Percentiles rank a stretch among this genome's conserved stretches.
Evolutionary conservation across 2,113 vertebrate genomes (phyloP).

Genomic region (Neolamprologus brichardi): DNA sequence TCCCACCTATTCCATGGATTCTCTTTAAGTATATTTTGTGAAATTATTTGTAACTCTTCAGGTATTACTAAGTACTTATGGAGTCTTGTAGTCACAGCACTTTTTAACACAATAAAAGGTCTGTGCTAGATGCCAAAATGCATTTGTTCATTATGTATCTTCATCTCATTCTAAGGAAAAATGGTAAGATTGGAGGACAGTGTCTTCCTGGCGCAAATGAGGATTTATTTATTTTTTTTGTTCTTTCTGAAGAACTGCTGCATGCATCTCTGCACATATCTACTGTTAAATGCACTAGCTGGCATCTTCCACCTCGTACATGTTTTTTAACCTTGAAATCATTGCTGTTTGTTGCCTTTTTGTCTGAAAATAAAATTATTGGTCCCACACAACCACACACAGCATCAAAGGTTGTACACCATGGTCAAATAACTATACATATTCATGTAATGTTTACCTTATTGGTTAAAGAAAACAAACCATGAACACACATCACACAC

Average conservation of each 20-base stretch:
- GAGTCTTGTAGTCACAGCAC: conserved; percentile 38
- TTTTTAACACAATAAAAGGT: conserved; percentile 31
- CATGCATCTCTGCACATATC: neutral
- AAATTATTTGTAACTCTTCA: neutral
- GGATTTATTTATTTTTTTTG: neutral
- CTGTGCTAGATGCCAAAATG: conserved; percentile 3
- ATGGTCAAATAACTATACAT: neutral
- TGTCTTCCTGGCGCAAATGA: conserved; percentile 6
- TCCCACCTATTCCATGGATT: neutral
- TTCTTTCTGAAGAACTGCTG: neutral
- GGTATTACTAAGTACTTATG: neutral
- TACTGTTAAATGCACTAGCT: neutral
- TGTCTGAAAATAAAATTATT: neutral
- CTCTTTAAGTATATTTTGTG: neutral
- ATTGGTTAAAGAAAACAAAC: neutral
- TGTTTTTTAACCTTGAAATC: neutral
- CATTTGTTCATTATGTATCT: conserved; percentile 15
- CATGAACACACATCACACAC: neutral
- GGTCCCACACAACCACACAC: neutral
- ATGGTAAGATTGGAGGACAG: neutral
- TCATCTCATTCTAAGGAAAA: neutral
- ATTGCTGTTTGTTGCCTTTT: neutral
- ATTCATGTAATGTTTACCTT: neutral
- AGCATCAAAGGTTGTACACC: neutral
- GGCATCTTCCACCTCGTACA: neutral